Evolutionary conservation across 2,888 invertebrate genomes (phyloP), one percentile per base, ranked within the genome.

Genomic region (Macaria liturata): DNA sequence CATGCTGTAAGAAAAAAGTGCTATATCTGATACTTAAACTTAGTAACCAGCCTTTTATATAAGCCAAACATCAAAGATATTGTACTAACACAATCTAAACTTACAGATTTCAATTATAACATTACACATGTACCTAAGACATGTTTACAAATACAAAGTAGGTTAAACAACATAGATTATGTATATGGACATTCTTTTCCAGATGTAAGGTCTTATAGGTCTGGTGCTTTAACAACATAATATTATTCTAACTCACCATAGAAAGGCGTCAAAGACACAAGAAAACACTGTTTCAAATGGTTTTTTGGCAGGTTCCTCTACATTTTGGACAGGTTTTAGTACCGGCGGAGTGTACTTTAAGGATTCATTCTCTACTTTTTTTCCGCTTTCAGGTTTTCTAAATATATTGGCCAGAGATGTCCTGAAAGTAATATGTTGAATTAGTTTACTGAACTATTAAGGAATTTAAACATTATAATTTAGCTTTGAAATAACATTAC

Each of bases 401-500:
- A 91, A 91, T 68, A 91, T 86, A 65, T 74, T 86, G 45, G 91
- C 83, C 53, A 91, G 68, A 37, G 91, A 80, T 31, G 90, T 84
- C 61, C 91, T 91, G 68, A 49, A 86, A 83, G 42, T 30, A 49
- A 43, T 20, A 20, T 20, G 20, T 20, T 20, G 20, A 20, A 20
- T 20, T 20, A 20, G 20, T 2, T 20, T 20, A 20, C 20, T 20
- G 20, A 20, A 20, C 20, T 48, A 32, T 32, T 31, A 61, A 37
- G 9, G 51, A 31, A 57, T 5, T 20, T 9, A 20, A 4, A 30
- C 30, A 4, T 20, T 20, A 9, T 30, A 45, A 7, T 6, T 3
- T 7, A 30, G 20, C 7, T 37, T 37, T 6, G 0, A 37, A 37
- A 6, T 42, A 9, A 42, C 32, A 66, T 63, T 74, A 90, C 91